A percentile compares a stretch with the other conserved stretches of the same genome.
phyloP scores from a whole-genome alignment of 2,113 vertebrate genomes.

The Solea senegalensis region DNA sequence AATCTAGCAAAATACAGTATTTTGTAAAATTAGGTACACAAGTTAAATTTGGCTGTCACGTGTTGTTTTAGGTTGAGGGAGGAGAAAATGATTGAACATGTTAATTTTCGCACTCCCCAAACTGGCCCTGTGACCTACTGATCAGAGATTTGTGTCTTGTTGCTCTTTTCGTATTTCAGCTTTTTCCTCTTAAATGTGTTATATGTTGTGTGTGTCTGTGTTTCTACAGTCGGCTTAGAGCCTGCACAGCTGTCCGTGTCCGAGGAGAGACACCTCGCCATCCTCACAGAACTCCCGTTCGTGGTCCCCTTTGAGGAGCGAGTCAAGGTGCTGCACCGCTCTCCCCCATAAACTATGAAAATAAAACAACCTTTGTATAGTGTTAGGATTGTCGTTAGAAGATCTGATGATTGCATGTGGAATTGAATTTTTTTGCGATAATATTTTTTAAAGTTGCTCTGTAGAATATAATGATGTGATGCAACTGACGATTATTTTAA shows the following conservation, averaged over 20 bases:
- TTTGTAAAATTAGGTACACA: too few species aligned
- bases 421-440: too few species aligned
- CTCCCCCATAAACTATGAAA: neutral
- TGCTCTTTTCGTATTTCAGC: neutral
- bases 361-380: too few species aligned
- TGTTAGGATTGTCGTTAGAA: too few species aligned
- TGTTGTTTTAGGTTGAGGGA: too few species aligned
- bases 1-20: too few species aligned
- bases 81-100: neutral
- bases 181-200: neutral
- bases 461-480: too few species aligned
- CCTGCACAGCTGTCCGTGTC: conserved; percentile 95
- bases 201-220: neutral
- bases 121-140: neutral
- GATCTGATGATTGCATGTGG: too few species aligned
- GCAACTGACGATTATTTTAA: too few species aligned
- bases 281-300: conserved; percentile 96
- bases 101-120: neutral
- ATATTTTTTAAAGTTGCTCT: too few species aligned
- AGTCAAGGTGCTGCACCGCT: conserved; percentile 88
- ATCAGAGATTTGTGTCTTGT: neutral
- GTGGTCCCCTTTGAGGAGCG: conserved; percentile 98
- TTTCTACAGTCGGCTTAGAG: conserved; percentile 89
- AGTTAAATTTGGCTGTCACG: too few species aligned
- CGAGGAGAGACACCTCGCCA: conserved; percentile 94